Conservation (phyloP, 2,888 invertebrate genomes). For the Coleophora deauratella region DNA sequence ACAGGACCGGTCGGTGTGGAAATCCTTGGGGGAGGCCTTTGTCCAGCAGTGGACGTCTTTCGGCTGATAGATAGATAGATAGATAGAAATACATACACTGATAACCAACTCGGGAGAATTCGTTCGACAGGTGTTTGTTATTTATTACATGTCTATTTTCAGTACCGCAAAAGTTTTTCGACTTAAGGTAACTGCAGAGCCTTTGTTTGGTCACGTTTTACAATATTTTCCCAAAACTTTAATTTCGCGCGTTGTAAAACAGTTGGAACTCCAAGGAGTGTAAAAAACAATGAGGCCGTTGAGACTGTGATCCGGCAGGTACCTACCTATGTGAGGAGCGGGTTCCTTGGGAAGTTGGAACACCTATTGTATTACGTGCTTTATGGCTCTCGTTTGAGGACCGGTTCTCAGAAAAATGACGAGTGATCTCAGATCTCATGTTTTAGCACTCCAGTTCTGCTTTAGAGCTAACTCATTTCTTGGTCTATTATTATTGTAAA, state of each 20-base stretch:
- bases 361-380: slow-evolving; percentile 42
- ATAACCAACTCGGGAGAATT: no score
- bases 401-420: slow-evolving; percentile 60
- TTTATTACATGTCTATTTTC: no score
- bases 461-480: no score
- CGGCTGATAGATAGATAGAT: no score
- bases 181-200: slow-evolving; percentile 8
- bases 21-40: no score
- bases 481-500: no score
- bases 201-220: slow-evolving; percentile 45
- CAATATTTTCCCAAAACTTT: slow-evolving; percentile 14
- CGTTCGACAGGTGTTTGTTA: no score
- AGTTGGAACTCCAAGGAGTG: slow-evolving; percentile 29
- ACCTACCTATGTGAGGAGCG: slow-evolving; percentile 38
- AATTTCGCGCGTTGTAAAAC: slow-evolving; percentile 31
- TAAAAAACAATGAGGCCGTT: slow-evolving; percentile 38
- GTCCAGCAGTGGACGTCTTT: no score
- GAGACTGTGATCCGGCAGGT: slow-evolving; percentile 30
- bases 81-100: no score
- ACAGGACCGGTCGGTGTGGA: no score
- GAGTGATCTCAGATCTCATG: slow-evolving; percentile 16
- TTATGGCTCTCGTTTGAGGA: slow-evolving; percentile 38
- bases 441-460: no score
- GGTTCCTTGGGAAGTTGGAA: slow-evolving; percentile 37
- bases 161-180: no score